These are phyloP conservation scores for Drosophila lacertosa DNA, from an alignment of 1,140 invertebrate species.

Conservation along the genomic window DNA sequence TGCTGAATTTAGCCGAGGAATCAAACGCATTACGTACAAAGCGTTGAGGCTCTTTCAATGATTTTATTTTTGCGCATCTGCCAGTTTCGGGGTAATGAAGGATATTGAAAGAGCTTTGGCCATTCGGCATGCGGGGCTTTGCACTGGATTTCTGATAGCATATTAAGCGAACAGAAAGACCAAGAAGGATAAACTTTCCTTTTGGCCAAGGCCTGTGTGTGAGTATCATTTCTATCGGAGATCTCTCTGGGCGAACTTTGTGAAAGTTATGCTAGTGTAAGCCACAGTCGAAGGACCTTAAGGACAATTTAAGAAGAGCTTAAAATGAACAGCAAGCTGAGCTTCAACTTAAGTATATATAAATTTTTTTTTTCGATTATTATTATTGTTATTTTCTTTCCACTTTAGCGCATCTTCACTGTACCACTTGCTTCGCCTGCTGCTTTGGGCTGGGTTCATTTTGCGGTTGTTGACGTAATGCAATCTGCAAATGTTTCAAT, in stretches of 20 bases:
- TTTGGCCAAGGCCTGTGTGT: slow-evolving; percentile 32
- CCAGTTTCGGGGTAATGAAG: slow-evolving; percentile 74
- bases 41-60: slow-evolving; percentile 69
- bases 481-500: slow-evolving; percentile 64
- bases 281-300: background rate
- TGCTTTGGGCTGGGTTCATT: slow-evolving; percentile 3
- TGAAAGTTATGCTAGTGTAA: slow-evolving; percentile 32
- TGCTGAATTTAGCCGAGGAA: slow-evolving; percentile 69
- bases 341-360: background rate
- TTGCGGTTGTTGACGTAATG: slow-evolving; percentile 56
- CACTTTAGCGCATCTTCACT: slow-evolving; percentile 30
- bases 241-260: slow-evolving; percentile 42
- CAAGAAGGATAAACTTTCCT: slow-evolving; percentile 48
- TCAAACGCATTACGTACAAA: slow-evolving; percentile 80
- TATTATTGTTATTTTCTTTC: background rate
- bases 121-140: slow-evolving; percentile 30
- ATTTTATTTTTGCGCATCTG: slow-evolving; percentile 81
- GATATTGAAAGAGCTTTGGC: slow-evolving; percentile 76
- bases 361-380: background rate
- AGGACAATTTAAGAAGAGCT: background rate
- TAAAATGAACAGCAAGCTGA: background rate
- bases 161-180: slow-evolving; percentile 24
- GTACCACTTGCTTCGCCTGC: slow-evolving; percentile 23
- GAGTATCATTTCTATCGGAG: slow-evolving; percentile 31
- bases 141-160: slow-evolving; percentile 67